A percentile compares a stretch with the other conserved stretches of the same genome.
phyloP scores from a whole-genome alignment of 2,888 invertebrate genomes.

The Suillia variegata region DNA sequence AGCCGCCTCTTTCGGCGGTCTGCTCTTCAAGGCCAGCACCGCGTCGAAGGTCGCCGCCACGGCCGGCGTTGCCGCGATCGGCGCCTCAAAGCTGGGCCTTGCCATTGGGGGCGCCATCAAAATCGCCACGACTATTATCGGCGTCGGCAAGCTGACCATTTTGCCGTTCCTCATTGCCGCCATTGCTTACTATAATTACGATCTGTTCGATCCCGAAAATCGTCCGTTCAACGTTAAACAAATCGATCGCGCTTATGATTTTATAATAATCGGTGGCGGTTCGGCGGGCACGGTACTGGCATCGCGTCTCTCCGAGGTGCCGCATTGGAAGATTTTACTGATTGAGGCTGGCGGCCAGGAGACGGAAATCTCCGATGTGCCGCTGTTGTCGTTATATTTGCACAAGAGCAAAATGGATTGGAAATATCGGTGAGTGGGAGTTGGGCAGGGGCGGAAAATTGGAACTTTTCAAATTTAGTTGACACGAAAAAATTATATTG shows the following conservation, averaged over 20 bases:
- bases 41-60: slow-evolving; percentile 53
- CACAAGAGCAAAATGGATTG: slow-evolving; percentile 90
- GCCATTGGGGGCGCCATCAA: slow-evolving; percentile 71
- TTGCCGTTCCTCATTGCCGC: slow-evolving; percentile 77
- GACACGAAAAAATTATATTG: no score
- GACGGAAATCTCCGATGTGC: slow-evolving; percentile 85
- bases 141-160: slow-evolving; percentile 74
- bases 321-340: slow-evolving; percentile 78
- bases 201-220: slow-evolving; percentile 83
- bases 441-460: slow-evolving; percentile 18
- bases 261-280: slow-evolving; percentile 81
- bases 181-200: slow-evolving; percentile 83
- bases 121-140: slow-evolving; percentile 72
- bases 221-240: slow-evolving; percentile 73
- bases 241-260: slow-evolving; percentile 77
- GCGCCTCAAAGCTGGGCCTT: slow-evolving; percentile 53
- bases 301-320: slow-evolving; percentile 77
- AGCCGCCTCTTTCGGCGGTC: slow-evolving; percentile 53
- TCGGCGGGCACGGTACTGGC: slow-evolving; percentile 85
- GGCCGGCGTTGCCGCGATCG: slow-evolving; percentile 60
- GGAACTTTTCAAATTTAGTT: neutral
- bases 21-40: slow-evolving; percentile 56
- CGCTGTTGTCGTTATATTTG: slow-evolving; percentile 82
- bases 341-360: slow-evolving; percentile 88
- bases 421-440: slow-evolving; percentile 77